Evolutionary conservation across 2,113 vertebrate genomes (phyloP).

Genomic region (Neopipo cinnamomea): DNA sequence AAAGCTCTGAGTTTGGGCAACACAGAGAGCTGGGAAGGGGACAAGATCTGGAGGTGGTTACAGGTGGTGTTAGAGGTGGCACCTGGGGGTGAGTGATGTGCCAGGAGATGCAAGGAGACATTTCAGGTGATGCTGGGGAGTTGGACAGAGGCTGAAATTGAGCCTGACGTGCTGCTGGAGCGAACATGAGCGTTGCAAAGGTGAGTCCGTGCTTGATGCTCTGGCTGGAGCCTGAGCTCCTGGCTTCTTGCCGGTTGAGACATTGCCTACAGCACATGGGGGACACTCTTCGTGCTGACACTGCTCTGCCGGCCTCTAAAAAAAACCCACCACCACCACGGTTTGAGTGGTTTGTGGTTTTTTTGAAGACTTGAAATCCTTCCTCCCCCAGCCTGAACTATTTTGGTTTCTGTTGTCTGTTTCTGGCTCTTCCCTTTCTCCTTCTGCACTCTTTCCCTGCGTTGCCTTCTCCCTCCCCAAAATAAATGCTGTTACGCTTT

Average conservation of each 20-base stretch:
- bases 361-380: conserved; percentile 18
- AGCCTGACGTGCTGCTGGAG: not conserved
- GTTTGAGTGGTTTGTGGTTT: conserved; percentile 3
- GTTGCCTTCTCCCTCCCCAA: conserved; percentile 40
- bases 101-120: not conserved
- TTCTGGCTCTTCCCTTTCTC: conserved; percentile 60
- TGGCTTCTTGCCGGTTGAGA: not conserved
- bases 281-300: not conserved
- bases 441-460: conserved; percentile 39
- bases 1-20: not conserved
- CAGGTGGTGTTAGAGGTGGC: not conserved
- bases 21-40: not conserved
- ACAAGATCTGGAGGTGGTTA: not conserved
- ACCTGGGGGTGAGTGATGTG: no score
- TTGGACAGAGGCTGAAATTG: not conserved
- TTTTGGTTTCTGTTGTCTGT: conserved; percentile 54
- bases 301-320: not conserved
- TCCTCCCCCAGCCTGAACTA: conserved; percentile 62
- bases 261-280: not conserved
- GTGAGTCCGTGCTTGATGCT: not conserved
- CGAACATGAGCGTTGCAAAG: not conserved
- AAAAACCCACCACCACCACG: not conserved
- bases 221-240: not conserved
- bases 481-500: conserved; percentile 54
- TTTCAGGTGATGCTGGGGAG: not conserved